Conservation (phyloP, 1,140 invertebrate genomes). For the Oedothorax gibbosus region DNA sequence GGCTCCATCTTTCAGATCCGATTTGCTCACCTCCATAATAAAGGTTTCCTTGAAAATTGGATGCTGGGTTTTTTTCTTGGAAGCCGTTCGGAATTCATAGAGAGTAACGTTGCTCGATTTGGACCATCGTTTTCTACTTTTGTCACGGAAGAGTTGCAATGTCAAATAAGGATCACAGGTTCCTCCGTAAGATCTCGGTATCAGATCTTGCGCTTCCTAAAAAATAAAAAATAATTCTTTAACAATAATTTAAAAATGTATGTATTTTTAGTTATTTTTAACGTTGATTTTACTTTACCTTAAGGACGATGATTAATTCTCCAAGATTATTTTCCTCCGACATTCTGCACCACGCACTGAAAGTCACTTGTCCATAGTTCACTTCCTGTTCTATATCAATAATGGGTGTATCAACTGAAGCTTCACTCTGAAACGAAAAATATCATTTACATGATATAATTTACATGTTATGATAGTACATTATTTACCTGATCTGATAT, state of each 20-base stretch:
- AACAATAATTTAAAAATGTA: neutral
- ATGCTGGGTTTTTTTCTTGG: conserved; percentile 61
- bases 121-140: conserved; percentile 56
- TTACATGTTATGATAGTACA: neutral
- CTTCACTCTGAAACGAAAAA: conserved; percentile 47
- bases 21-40: conserved; percentile 61
- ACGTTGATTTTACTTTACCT: conserved; percentile 33
- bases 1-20: conserved; percentile 62
- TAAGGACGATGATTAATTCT: conserved; percentile 47
- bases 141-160: conserved; percentile 54
- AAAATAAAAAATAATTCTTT: neutral
- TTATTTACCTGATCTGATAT: neutral
- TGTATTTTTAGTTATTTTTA: neutral
- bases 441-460: neutral
- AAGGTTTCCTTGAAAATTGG: conserved; percentile 64
- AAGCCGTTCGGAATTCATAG: conserved; percentile 62
- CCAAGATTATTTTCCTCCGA: conserved; percentile 22
- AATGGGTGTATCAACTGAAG: conserved; percentile 51
- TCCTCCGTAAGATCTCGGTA: conserved; percentile 61
- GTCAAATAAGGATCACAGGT: conserved; percentile 61
- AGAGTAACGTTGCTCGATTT: conserved; percentile 19
- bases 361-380: conserved; percentile 59
- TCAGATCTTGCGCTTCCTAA: conserved; percentile 63
- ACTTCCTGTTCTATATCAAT: conserved; percentile 47
- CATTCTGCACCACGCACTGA: conserved; percentile 40